These are phyloP conservation scores for Acanthopagrus latus DNA, from an alignment of 2,797 vertebrate genomes.

Conservation along the genomic window DNA sequence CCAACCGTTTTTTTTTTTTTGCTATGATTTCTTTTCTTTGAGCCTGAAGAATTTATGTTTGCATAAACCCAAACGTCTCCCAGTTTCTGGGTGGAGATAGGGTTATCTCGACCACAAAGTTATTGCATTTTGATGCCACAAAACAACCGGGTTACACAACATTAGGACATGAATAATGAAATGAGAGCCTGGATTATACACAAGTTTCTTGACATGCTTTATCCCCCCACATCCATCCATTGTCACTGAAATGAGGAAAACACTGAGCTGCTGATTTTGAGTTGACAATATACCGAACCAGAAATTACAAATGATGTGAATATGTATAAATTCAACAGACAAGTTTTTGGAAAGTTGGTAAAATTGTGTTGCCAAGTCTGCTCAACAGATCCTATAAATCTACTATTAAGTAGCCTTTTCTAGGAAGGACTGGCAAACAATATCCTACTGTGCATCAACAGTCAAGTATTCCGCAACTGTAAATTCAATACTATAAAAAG, in stretches of 20 bases:
- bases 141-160: slow-evolving; percentile 46
- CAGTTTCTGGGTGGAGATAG: slow-evolving; percentile 26
- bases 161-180: slow-evolving; percentile 24
- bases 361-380: slow-evolving; percentile 1
- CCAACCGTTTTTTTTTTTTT: neutral
- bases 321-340: neutral
- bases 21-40: neutral
- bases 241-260: slow-evolving; percentile 7
- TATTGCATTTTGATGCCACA: slow-evolving; percentile 34
- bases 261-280: neutral
- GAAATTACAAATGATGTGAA: neutral
- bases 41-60: slow-evolving; percentile 19
- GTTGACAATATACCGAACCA: neutral
- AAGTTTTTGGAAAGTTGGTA: neutral
- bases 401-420: slow-evolving; percentile 7
- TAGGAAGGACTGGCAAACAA: neutral
- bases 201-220: neutral
- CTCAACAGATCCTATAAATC: slow-evolving; percentile 24
- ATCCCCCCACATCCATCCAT: slow-evolving; percentile 3
- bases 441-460: neutral
- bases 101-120: slow-evolving; percentile 38
- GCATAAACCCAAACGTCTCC: slow-evolving; percentile 16
- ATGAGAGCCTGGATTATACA: slow-evolving; percentile 20
- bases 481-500: neutral
- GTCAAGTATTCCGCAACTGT: neutral